These are phyloP conservation scores for Drosophila austrosaltans DNA, from an alignment of 2,888 invertebrate genomes.

Conservation along the genomic window DNA sequence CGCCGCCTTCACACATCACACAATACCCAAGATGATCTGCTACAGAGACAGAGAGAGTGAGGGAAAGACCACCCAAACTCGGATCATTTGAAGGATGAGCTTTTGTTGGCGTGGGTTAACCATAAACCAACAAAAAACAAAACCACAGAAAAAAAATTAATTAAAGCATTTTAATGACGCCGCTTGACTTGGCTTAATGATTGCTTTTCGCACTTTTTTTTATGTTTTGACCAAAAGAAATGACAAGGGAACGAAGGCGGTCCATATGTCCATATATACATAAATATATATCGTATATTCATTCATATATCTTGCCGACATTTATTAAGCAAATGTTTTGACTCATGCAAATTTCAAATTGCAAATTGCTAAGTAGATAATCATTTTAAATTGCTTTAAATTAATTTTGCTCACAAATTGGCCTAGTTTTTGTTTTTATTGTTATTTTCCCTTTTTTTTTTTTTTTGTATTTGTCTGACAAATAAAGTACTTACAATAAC, in stretches of 20 bases:
- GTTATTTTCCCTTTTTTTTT: not conserved
- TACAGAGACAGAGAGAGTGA: not conserved
- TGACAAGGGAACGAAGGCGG: constrained; percentile 18
- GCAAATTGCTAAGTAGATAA: constrained; percentile 23
- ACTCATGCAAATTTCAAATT: constrained; percentile 51
- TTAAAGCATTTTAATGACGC: constrained; percentile 77
- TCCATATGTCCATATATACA: not conserved
- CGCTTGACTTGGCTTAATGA: constrained; percentile 62
- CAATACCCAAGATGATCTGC: not conserved
- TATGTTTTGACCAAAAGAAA: constrained; percentile 25
- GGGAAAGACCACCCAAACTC: constrained; percentile 59
- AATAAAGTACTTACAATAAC: constrained; percentile 20
- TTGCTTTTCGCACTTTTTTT: constrained; percentile 77
- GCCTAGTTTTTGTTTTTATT: not conserved
- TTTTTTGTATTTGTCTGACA: constrained; percentile 1
- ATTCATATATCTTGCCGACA: constrained; percentile 31
- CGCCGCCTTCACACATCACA: constrained; percentile 65
- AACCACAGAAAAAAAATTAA: constrained; percentile 58
- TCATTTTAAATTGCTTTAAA: constrained; percentile 14
- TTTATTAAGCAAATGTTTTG: constrained; percentile 73
- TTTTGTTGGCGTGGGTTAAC: constrained; percentile 52
- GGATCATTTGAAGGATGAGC: constrained; percentile 67
- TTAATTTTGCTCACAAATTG: not conserved
- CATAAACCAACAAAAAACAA: constrained; percentile 18
- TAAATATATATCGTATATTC: no score